phyloP scores from a whole-genome alignment of 35 echinoderm and acorn worm genomes.

The Ophiothrix spiculata region DNA sequence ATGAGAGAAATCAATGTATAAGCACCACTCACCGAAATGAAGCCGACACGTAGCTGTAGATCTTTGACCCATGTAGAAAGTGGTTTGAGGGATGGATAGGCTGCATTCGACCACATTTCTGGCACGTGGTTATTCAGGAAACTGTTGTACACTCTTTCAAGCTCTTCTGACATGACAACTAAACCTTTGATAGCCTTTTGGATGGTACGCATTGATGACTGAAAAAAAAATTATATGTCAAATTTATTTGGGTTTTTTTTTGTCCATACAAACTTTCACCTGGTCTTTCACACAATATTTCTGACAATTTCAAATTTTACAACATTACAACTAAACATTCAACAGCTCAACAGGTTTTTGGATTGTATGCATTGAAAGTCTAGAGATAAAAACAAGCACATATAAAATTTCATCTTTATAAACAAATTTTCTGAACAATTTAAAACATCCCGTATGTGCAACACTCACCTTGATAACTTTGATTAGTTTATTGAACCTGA shows the following conservation, averaged over 20 bases:
- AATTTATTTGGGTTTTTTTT: no score
- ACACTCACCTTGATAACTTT: conserved; percentile 91
- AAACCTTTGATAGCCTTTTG: conserved; percentile 99
- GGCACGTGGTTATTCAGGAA: conserved; percentile 98
- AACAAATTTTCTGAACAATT: no score
- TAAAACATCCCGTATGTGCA: no score
- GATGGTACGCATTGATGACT: conserved; percentile 86
- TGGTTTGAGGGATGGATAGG: conserved; percentile 97
- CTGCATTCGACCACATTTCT: conserved; percentile 83
- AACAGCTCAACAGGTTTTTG: background rate
- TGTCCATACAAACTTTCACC: no score
- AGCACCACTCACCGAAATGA: conserved; percentile 72
- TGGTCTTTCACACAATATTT: background rate
- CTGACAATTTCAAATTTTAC: background rate
- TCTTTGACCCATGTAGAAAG: conserved; percentile 90
- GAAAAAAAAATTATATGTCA: background rate
- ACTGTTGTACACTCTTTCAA: conserved; percentile 90
- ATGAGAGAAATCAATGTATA: no score
- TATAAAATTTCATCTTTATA: no score
- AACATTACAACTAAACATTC: no score
- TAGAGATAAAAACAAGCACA: no score
- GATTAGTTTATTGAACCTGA: conserved; percentile 87
- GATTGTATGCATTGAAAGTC: no score
- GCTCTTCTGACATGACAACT: conserved; percentile 98
- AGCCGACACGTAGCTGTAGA: conserved; percentile 89